phyloP scores from a whole-genome alignment of 2,888 invertebrate genomes.

The Subacronicta megacephala region DNA sequence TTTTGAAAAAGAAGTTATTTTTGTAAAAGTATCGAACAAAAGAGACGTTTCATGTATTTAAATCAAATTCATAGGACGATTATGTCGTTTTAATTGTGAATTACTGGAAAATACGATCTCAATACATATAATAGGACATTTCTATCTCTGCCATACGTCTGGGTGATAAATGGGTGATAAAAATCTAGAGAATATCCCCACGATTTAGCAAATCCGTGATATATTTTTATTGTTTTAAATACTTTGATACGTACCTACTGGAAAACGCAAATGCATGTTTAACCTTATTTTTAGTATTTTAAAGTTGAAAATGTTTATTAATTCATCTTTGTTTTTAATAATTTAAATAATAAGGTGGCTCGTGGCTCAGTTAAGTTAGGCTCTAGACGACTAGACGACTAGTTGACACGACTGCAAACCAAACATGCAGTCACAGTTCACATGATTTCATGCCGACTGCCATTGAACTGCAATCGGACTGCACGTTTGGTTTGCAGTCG shows the following conservation, averaged over 20 bases:
- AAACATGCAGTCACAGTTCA: too few species aligned
- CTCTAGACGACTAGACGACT: too few species aligned
- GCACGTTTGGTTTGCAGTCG: too few species aligned
- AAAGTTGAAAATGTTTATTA: background rate
- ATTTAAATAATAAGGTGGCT: too few species aligned
- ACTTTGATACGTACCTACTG: slow-evolving; percentile 14
- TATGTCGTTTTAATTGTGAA: slow-evolving; percentile 8
- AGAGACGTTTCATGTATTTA: slow-evolving; percentile 4
- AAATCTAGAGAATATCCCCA: slow-evolving; percentile 20
- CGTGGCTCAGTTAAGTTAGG: too few species aligned
- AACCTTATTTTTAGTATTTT: background rate
- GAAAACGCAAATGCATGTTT: background rate
- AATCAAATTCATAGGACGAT: slow-evolving; percentile 21
- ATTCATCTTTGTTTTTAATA: too few species aligned
- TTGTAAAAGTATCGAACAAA: slow-evolving; percentile 4
- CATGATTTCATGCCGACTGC: too few species aligned
- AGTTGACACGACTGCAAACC: too few species aligned
- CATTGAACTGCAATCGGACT: too few species aligned
- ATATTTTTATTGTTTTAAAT: slow-evolving; percentile 33
- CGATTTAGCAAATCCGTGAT: slow-evolving; percentile 21
- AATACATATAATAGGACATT: slow-evolving; percentile 1
- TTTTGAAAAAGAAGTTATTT: slow-evolving; percentile 6
- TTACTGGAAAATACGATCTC: slow-evolving; percentile 18
- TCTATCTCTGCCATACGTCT: slow-evolving; percentile 14
- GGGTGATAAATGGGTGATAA: slow-evolving; percentile 30